Conservation (phyloP, 2,888 invertebrate species). For the Catotricha subobsoleta region DNA sequence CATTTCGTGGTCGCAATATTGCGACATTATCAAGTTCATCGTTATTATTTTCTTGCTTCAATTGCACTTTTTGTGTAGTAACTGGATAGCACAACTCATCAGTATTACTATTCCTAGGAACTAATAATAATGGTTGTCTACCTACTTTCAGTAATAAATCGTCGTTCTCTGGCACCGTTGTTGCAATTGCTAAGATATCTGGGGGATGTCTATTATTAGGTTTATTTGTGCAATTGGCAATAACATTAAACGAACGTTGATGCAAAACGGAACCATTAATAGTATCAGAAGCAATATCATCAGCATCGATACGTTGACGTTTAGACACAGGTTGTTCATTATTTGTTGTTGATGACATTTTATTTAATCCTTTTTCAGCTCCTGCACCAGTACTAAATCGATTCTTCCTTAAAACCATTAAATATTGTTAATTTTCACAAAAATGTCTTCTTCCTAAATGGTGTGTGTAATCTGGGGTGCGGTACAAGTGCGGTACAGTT, state of each 20-base stretch:
- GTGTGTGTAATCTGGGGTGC: too few relatives aligned
- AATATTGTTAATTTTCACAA: too few relatives aligned
- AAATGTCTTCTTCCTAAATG: too few relatives aligned
- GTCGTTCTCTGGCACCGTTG: too few relatives aligned
- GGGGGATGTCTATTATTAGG: background rate
- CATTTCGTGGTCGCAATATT: too few relatives aligned
- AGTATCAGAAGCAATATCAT: background rate
- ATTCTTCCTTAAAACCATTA: slow-evolving; percentile 17
- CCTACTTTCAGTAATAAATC: background rate
- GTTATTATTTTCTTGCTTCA: background rate
- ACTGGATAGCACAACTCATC: too few relatives aligned
- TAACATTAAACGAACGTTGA: background rate
- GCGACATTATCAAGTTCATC: slow-evolving; percentile 4
- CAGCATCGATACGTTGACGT: slow-evolving; percentile 49
- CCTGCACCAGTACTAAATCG: slow-evolving; percentile 15
- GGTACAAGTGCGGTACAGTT: too few relatives aligned
- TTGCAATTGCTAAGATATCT: slow-evolving; percentile 6
- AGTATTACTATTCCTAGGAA: too few relatives aligned
- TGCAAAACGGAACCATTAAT: background rate
- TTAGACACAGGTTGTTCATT: slow-evolving; percentile 72
- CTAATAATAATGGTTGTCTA: too few relatives aligned
- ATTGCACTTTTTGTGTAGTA: background rate
- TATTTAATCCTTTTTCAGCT: too few relatives aligned
- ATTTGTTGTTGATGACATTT: slow-evolving; percentile 33
- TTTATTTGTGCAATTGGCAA: background rate